Base-by-base conservation (phyloP, 2,113 vertebrate species). In the Alligator mississippiensis region DNA sequence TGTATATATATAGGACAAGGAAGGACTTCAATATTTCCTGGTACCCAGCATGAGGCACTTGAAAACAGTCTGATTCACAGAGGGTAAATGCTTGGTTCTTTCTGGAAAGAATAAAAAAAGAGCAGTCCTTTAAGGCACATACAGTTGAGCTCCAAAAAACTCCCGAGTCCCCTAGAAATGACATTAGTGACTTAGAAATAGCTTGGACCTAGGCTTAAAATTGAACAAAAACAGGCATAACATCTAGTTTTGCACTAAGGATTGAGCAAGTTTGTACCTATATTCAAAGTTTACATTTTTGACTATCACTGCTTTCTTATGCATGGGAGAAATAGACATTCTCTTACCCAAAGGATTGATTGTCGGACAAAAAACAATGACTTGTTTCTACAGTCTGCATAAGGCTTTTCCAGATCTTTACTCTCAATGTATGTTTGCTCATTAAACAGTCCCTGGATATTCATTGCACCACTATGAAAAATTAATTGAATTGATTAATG, bases 401-500 rank as follows among this genome's bases (percentile, higher is more conserved):
- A 30, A 79, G 59, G 14, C 38, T 95, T 80, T 79, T 92, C 30
- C 63, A 76, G 28, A 60, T 80, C 54, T 68, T 77, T 84, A 8
- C 70, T 30, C 81, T 78, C 24, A 18, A 22, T 11, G 74, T 87
- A 21, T 8, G 13, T 76, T 88, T 89, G 60, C 38, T 19, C 72
- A 84, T 92, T 77, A 90, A 78, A 19, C 9, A n/a, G 80, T 88
- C 72, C 85, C 74, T 92, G 93, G 85, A 86, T 79, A 85, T 87
- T 85, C 82, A 89, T 93, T 74, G 82, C 2, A 1, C 30, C 70
- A 16, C 77, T 63, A 83, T 68, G 80, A 92, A 95, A 96, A 97
- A 92, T 89, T 61, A 78, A 59, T 84, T 79, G 84, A 95, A 95
- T 86, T 95, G 91, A 93, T 90, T 90, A 89, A 95, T 90, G 82